Base-by-base conservation (phyloP, 2,113 vertebrate species). In the Pangasianodon hypophthalmus region DNA sequence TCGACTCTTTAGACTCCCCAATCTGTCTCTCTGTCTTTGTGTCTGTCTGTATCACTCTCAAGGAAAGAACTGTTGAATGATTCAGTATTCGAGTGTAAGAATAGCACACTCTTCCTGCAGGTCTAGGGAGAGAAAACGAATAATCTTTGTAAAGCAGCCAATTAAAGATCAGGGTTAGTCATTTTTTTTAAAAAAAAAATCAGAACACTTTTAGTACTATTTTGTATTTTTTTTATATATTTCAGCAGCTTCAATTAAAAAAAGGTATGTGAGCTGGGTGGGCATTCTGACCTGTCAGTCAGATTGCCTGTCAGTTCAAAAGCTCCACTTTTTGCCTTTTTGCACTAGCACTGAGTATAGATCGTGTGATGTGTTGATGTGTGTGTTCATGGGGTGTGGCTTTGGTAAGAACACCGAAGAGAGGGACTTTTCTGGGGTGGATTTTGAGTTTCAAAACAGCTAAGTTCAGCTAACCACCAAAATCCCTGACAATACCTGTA, bases 101-200 rank as follows among this genome's bases (percentile, higher is more conserved):
- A 71, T 62, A 84, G 87, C 79, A 89, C 84, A 85, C 69, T 52
- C 71, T 90, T 85, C 52, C 87, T 86, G 85, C 37, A 90, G 82
- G 85, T 85, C 89, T 50, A 48, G 26, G 69, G 84, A 44, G 2
- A n/a, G 11, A 52, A 88, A 50, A 71, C 16, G 77, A 84, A 87
- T 60, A 50, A 67, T 67, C 26, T 89, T 87, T 90, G 89, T 84
- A 77, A 56, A 48, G 18, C 29, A 80, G 71, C 84, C 91, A 92
- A 87, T 71, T 92, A 62, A 84, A 62, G 37, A 62, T 58, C 37
- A 5, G 19, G 54, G 16, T 46, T 83, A 41, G 81, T 58, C 5
- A 37, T 3, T 82, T 82, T 32, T 6, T 46, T 48, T 50, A 0
- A 44, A n/a, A n/a, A n/a, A n/a, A n/a, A n/a, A 79, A 2, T 48